Percentiles rank a stretch among this genome's conserved stretches.
These are phyloP conservation scores for Tinea semifulvella DNA, from an alignment of 2,888 invertebrate genomes.

Conservation along the genomic window DNA sequence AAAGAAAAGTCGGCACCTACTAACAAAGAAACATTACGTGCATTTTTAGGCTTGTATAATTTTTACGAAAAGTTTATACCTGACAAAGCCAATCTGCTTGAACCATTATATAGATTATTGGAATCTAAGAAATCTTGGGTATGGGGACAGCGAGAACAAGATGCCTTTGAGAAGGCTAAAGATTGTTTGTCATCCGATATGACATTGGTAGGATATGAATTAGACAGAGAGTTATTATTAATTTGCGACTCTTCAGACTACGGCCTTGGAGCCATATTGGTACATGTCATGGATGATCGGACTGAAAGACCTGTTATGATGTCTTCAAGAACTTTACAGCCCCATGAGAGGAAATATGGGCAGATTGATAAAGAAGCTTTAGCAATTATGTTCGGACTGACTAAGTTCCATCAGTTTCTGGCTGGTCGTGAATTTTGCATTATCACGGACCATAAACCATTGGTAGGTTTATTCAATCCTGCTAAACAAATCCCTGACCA, in stretches of 20 bases:
- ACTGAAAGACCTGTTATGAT: constrained; percentile 19
- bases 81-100: constrained; percentile 16
- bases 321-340: constrained; percentile 18
- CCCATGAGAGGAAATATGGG: constrained; percentile 18
- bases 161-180: constrained; percentile 18
- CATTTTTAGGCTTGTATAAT: constrained; percentile 20
- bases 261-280: constrained; percentile 20
- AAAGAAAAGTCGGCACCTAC: constrained; percentile 19
- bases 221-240: constrained; percentile 17
- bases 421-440: constrained; percentile 17
- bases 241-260: constrained; percentile 21
- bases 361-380: constrained; percentile 21
- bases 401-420: constrained; percentile 20
- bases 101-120: constrained; percentile 17
- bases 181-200: constrained; percentile 14
- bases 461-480: constrained; percentile 14
- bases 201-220: constrained; percentile 13
- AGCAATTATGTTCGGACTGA: constrained; percentile 21
- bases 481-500: constrained; percentile 20
- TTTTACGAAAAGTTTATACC: constrained; percentile 16
- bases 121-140: constrained; percentile 6
- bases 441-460: constrained; percentile 21
- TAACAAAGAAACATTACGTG: constrained; percentile 19
- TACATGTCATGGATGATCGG: constrained; percentile 19
- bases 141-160: constrained; percentile 17